phyloP scores from a whole-genome alignment of 2,797 vertebrate genomes.

The Sebastolobus altivelis region DNA sequence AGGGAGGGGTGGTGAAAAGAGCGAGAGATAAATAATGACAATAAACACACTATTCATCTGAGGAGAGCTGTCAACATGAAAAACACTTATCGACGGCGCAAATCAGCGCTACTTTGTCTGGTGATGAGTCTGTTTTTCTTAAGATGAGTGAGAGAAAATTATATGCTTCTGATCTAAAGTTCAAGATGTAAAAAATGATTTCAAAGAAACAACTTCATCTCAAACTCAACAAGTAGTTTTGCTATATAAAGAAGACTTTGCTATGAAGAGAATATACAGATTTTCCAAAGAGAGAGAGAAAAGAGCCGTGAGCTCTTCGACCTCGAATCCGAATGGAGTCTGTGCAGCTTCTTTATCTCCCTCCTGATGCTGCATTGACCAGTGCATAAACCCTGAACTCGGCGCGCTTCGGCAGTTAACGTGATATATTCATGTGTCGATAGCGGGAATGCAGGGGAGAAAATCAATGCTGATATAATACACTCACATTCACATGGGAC shows the following conservation, averaged over 20 bases:
- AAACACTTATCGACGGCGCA: conserved; percentile 42
- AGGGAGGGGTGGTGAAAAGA: conserved; percentile 54
- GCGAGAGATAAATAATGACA: conserved; percentile 72
- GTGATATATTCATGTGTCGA: conserved; percentile 80
- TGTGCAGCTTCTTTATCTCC: conserved; percentile 52
- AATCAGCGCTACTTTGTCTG: conserved; percentile 42
- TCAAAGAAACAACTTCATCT: not conserved
- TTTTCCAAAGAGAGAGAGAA: conserved; percentile 13
- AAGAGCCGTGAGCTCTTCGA: conserved; percentile 11
- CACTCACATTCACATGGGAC: conserved; percentile 66
- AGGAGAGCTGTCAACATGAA: conserved; percentile 38
- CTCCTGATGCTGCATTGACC: conserved; percentile 70
- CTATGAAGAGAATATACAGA: not conserved
- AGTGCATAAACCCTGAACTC: conserved; percentile 65
- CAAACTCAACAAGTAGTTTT: conserved; percentile 7
- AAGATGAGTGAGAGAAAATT: conserved; percentile 5
- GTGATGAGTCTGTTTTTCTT: conserved; percentile 36
- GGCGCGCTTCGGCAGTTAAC: conserved; percentile 71
- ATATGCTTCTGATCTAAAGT: not conserved
- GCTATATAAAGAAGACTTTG: not conserved
- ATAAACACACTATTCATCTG: conserved; percentile 66
- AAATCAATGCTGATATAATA: conserved; percentile 82
- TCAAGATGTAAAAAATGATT: not conserved
- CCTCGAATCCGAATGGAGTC: conserved; percentile 12
- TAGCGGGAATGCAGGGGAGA: conserved; percentile 53